Conservation (phyloP, 35 echinoderm and acorn worm genomes). For the Lytechinus pictus region DNA sequence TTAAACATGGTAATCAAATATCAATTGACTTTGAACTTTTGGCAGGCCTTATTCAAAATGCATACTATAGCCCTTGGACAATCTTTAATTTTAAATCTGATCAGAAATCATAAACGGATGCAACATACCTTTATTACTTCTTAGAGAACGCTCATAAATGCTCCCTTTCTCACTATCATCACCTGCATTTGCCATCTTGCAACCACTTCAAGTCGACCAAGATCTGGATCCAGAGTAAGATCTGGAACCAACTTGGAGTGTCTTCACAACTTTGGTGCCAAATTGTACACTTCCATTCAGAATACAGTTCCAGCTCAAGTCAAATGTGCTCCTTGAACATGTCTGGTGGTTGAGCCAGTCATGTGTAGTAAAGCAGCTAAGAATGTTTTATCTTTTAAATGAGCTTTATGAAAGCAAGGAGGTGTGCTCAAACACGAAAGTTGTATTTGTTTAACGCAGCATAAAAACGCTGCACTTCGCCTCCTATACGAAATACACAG, state of each 20-base stretch:
- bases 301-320: background rate
- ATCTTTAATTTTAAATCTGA: too few species aligned
- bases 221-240: background rate
- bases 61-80: too few species aligned
- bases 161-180: background rate
- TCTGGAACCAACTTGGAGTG: background rate
- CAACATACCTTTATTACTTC: conserved; percentile 23
- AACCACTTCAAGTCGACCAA: background rate
- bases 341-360: background rate
- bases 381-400: background rate
- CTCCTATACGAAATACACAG: background rate
- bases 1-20: too few species aligned
- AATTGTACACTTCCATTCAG: background rate
- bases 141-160: conserved; percentile 25
- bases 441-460: background rate
- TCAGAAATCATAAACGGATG: background rate
- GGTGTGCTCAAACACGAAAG: background rate
- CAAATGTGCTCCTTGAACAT: background rate
- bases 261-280: conserved; percentile 1
- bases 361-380: background rate
- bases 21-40: too few species aligned
- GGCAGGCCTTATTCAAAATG: too few species aligned
- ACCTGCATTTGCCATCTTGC: background rate
- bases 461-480: background rate
- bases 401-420: background rate